Evolutionary conservation across 2,113 vertebrate genomes (phyloP), one percentile per base, ranked within the genome.

Genomic region (Amblyopsis rosae): DNA sequence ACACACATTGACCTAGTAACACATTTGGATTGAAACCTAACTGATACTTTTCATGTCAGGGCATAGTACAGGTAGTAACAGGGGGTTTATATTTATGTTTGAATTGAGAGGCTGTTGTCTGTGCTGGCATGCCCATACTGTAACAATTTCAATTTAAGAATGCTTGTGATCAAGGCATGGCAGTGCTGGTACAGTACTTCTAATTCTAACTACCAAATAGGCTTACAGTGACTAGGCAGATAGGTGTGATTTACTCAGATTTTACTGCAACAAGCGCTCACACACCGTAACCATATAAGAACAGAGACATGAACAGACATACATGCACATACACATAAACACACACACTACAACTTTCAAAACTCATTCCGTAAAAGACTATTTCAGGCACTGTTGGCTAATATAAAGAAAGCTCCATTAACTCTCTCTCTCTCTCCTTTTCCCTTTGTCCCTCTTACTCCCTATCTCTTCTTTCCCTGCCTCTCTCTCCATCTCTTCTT

Each of bases 341-440:
- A 57, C 13, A 69, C 12, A 35, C 17, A 53, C 45, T 26, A 60
- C 12, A 67, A 49, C 16, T 78, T 73, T 68, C 60, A 67, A 16
- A 64, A 53, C 61, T 48, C 19, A 78, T 78, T 64, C 26, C 59
- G 50, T 57, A 85, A 79, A 82, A 82, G 61, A 76, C 73, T 79
- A 78, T 86, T 88, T 87, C 71, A 86, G 70, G 64, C 72, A 68
- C 19, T 41, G 19, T 65, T 86, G 65, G 78, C 58, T 79, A 76
- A 85, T 76, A 70, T 82, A 77, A 86, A 82, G 82, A 77, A 73
- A 59, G 69, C 58, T 26, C 26, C 26, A 85, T 86, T 77, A 84
- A 80, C 69, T 75, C 75, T 55, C 55, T 72, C 65, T 64, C 46
- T 69, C 11, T 67, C 59, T 68, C 56, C 33, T 55, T 32, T 57